Conservation (phyloP, 2,797 vertebrate genomes). For the Leptatherina wallacei region DNA sequence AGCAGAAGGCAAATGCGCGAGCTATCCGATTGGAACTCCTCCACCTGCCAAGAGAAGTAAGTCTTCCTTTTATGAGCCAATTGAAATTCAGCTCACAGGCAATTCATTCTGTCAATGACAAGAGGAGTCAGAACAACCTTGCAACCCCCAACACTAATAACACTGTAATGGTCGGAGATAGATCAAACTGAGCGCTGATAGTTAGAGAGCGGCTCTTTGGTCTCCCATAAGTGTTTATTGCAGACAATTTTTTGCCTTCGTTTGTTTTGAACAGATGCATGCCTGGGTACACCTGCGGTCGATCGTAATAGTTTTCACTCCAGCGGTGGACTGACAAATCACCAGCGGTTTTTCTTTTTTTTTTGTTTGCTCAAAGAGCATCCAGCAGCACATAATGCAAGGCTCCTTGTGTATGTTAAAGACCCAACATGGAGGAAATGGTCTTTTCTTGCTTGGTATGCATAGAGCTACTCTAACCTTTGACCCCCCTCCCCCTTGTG, state of each 20-base stretch:
- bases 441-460: conserved; percentile 41
- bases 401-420: conserved; percentile 20
- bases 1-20: conserved; percentile 67
- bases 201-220: conserved; percentile 66
- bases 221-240: conserved; percentile 75
- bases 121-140: conserved; percentile 78
- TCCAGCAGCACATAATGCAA: conserved; percentile 40
- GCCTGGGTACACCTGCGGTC: conserved; percentile 67
- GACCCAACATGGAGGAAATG: conserved; percentile 5
- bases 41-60: conserved; percentile 78
- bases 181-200: conserved; percentile 72
- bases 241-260: conserved; percentile 71
- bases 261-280: conserved; percentile 76
- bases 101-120: conserved; percentile 79
- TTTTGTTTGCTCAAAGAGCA: conserved; percentile 57
- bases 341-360: conserved; percentile 30
- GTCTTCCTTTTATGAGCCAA: conserved; percentile 79
- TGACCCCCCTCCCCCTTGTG: conserved; percentile 38
- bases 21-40: conserved; percentile 71
- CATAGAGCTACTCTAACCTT: conserved; percentile 46
- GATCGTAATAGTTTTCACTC: conserved; percentile 69
- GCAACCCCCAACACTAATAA: conserved; percentile 78
- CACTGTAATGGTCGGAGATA: conserved; percentile 78
- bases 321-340: conserved; percentile 62
- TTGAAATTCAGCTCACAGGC: conserved; percentile 80